phyloP scores from a whole-genome alignment of 2,797 vertebrate species.

The Cyclura pinguis region DNA sequence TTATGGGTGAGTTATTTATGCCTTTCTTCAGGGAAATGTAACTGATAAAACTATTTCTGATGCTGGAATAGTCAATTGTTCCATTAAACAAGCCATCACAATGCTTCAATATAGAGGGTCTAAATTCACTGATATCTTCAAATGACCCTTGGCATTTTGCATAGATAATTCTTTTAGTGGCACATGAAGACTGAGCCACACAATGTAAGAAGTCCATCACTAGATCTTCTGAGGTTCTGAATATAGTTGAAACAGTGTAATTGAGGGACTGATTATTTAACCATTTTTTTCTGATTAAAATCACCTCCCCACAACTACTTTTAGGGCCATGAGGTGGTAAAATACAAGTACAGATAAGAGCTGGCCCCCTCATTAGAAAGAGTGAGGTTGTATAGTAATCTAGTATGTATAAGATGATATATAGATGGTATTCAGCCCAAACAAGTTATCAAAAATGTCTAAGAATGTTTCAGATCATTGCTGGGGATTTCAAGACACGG shows the following conservation, averaged over 20 bases:
- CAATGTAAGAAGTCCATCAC: background rate
- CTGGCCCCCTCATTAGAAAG: background rate
- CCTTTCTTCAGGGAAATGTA: slow-evolving; percentile 38
- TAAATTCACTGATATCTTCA: slow-evolving; percentile 31
- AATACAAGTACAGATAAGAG: background rate
- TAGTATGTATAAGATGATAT: too few relatives aligned
- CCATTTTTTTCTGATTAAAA: background rate
- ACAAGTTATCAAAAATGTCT: too few relatives aligned
- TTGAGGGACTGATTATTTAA: background rate
- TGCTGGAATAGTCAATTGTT: slow-evolving; percentile 46
- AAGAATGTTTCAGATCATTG: too few relatives aligned
- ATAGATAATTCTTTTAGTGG: slow-evolving; percentile 17
- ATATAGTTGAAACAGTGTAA: background rate
- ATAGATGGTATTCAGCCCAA: too few relatives aligned
- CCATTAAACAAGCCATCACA: slow-evolving; percentile 25
- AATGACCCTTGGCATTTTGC: slow-evolving; percentile 23
- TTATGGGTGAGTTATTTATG: slow-evolving; percentile 45
- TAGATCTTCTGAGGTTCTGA: background rate
- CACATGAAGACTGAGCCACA: background rate
- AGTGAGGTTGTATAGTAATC: too few relatives aligned
- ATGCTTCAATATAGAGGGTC: slow-evolving; percentile 2
- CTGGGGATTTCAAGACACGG: too few relatives aligned
- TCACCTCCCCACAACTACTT: background rate
- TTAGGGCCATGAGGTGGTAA: background rate
- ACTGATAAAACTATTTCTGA: slow-evolving; percentile 46